A percentile compares a stretch with the other conserved stretches of the same genome.
Conservation (phyloP, 2,113 vertebrate genomes). For the Raja brachyura region DNA sequence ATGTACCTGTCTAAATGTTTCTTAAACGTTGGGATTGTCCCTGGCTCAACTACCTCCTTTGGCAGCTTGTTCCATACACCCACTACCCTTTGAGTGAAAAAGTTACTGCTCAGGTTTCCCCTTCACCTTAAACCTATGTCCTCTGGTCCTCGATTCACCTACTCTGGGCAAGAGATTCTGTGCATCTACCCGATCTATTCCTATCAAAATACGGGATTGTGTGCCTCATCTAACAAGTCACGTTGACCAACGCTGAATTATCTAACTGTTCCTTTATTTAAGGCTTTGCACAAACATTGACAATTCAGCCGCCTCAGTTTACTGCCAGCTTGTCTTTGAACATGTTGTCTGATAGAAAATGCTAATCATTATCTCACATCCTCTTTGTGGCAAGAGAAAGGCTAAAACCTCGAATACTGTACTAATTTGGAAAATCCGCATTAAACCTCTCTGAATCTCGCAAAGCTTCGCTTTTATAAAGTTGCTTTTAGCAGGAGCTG, state of each 20-base stretch:
- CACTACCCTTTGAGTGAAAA: too few species aligned
- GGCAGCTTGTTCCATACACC: too few species aligned
- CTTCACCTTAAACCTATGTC: too few species aligned
- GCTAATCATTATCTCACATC: background rate
- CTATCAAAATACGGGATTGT: background rate
- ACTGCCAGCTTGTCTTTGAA: background rate
- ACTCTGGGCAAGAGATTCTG: too few species aligned
- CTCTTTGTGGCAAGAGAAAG: background rate
- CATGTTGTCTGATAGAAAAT: background rate
- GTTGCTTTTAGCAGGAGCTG: background rate
- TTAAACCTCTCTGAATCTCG: background rate
- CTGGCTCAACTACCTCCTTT: too few species aligned
- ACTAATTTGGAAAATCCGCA: conserved; percentile 20
- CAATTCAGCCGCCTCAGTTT: background rate
- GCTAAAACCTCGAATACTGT: background rate
- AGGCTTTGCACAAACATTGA: background rate
- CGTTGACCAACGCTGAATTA: background rate
- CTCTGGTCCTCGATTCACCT: too few species aligned
- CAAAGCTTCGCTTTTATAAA: background rate
- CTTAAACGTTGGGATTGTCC: too few species aligned
- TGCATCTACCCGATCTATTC: too few species aligned
- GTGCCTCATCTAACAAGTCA: background rate
- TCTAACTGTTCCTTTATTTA: background rate
- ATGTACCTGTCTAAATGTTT: too few species aligned
- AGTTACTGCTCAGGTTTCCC: too few species aligned